Evolutionary conservation across 2,888 invertebrate genomes (phyloP).

Genomic region (Hypercompe scribonia): DNA sequence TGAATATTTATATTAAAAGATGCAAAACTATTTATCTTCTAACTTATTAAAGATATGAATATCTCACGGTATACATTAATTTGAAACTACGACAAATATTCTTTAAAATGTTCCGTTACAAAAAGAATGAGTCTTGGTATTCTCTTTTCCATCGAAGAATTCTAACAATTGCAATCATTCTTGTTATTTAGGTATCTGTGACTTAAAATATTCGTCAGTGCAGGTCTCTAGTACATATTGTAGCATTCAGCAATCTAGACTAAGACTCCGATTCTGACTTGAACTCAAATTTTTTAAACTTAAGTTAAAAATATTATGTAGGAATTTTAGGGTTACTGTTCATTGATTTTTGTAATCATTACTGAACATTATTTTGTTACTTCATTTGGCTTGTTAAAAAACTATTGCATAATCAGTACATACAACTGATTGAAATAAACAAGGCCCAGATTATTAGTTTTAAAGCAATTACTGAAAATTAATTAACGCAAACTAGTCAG

Average conservation of each 20-base stretch:
- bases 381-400: background rate
- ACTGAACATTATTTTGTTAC: background rate
- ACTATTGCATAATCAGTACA: background rate
- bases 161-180: no score
- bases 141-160: background rate
- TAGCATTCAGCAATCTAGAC: no score
- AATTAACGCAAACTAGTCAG: constrained; percentile 1
- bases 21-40: background rate
- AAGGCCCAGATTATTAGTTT: background rate
- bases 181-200: no score
- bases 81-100: background rate
- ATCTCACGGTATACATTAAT: background rate
- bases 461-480: background rate
- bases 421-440: background rate
- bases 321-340: no score
- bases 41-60: background rate
- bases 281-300: no score
- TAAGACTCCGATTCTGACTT: no score
- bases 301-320: no score
- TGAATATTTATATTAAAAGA: background rate
- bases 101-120: background rate
- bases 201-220: no score
- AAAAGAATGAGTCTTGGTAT: background rate
- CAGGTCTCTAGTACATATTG: no score
- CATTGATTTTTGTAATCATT: background rate